Base-by-base conservation (phyloP, 92 coral and sea anemone genomes). In the Zoanthus gigantus region DNA sequence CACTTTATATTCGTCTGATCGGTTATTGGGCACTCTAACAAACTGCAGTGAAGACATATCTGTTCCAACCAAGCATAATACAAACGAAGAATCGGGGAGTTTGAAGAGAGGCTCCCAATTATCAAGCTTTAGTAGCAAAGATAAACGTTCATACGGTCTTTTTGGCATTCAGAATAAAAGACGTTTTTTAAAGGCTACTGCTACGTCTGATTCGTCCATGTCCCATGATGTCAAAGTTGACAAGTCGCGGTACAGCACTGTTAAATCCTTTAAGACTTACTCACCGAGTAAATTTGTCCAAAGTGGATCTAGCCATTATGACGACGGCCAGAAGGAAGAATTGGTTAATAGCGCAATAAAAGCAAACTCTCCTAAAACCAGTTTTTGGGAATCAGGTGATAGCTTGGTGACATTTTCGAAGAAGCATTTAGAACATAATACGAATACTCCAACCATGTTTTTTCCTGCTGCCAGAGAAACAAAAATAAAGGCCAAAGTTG, bases 151-250 rank as follows among this genome's bases (percentile, higher is more conserved):
- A 4, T 66, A 34, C 46, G 85, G 76, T 7, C 60, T 81, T 47
- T 81, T 81, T 81, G 85, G 85, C 7, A 29, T 44, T 42, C 44
- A 61, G n/a, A 81, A 31, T 32, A 67, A 53, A 8, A 17, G 17
- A 8, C 37, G 65, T 0, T 45, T 65, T 81, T 14, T 15, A 45
- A 81, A 74, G 44, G 66, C 7, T 7, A 81, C 45, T 67, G 46
- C 16, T 47, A 28, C 37, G 7, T 42, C 11, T 46, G 16, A 66
- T 65, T 81, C 85, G 0, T 16, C 57, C 0, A n/a, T 18, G 16
- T 46, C 58, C 13, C 44, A 46, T 17, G 76, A 81, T 42, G 58
- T 42, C 10, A 71, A 67, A 63, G 28, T 47, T 29, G 85, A 45
- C 28, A 75, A 66, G 11, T 42, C 74, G 14, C 65, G 85, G 85